Conservation (phyloP, 1,140 invertebrate species). For the Brachystomella parvula region DNA sequence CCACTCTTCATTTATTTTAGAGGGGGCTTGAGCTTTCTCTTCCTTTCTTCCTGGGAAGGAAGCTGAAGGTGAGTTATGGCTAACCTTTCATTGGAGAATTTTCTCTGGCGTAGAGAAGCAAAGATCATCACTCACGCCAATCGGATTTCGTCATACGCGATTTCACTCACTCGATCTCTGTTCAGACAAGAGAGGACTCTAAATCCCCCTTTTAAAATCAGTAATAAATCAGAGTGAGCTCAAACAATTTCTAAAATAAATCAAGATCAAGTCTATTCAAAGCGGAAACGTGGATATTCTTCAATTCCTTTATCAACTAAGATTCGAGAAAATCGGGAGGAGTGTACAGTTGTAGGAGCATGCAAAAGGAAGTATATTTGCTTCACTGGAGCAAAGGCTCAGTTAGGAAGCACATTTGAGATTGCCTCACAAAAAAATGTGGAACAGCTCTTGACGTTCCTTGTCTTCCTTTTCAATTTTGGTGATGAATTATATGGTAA, state of each 20-base stretch:
- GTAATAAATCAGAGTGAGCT: constrained; percentile 1
- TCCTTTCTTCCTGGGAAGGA: too few relatives aligned
- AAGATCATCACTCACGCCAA: background rate
- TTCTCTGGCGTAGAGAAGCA: background rate
- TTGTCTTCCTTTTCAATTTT: too few relatives aligned
- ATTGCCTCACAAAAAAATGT: background rate
- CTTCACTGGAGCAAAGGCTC: too few relatives aligned
- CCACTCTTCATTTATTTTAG: background rate
- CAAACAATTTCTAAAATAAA: background rate
- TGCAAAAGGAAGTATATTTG: too few relatives aligned
- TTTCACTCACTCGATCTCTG: background rate
- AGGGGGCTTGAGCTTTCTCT: background rate
- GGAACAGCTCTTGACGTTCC: background rate
- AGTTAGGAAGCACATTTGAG: too few relatives aligned
- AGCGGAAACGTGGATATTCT: too few relatives aligned
- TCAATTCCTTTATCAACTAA: too few relatives aligned
- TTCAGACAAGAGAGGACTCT: background rate
- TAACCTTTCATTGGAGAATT: background rate
- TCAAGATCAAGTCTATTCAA: too few relatives aligned
- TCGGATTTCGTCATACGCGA: background rate
- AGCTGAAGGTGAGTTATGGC: constrained; percentile 9
- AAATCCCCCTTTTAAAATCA: background rate
- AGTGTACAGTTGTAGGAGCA: too few relatives aligned
- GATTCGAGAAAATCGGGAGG: too few relatives aligned
- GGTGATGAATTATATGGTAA: too few relatives aligned